phyloP scores from a whole-genome alignment of 1,140 invertebrate genomes.

The Drosophila ficusphila region DNA sequence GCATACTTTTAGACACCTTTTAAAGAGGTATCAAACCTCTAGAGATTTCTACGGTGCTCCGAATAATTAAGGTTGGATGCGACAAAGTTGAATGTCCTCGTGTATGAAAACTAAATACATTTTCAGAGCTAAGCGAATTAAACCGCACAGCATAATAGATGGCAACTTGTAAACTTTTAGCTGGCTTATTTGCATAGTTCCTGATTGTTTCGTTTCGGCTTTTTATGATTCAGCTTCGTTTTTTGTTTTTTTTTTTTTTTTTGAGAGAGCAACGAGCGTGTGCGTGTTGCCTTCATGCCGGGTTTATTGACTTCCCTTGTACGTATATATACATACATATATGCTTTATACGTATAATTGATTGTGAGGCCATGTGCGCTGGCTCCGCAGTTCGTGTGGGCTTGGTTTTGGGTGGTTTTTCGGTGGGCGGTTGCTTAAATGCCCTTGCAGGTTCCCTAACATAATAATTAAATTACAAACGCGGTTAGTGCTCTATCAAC shows the following conservation, averaged over 20 bases:
- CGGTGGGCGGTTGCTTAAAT: conserved; percentile 22
- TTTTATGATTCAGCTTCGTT: neutral
- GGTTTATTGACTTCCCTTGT: conserved; percentile 69
- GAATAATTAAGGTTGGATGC: too few relatives aligned
- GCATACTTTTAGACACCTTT: neutral
- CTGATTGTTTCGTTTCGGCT: neutral
- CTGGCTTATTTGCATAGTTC: neutral
- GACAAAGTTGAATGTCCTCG: too few relatives aligned
- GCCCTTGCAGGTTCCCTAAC: conserved; percentile 49
- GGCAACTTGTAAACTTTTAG: neutral
- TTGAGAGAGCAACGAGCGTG: neutral
- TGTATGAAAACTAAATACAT: neutral
- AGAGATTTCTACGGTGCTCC: too few relatives aligned
- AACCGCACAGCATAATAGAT: neutral
- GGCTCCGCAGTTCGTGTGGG: neutral
- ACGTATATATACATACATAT: neutral
- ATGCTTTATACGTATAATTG: neutral
- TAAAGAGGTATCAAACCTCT: neutral
- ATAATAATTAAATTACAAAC: conserved; percentile 48
- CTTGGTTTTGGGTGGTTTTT: conserved; percentile 17
- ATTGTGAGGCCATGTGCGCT: conserved; percentile 4
- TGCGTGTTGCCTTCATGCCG: conserved; percentile 39
- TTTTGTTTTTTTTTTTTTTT: too few relatives aligned
- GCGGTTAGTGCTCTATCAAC: conserved; percentile 47
- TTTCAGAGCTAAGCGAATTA: too few relatives aligned